Conservation (phyloP, 2,888 invertebrate species). For the Chrysomela aeneicollis region DNA sequence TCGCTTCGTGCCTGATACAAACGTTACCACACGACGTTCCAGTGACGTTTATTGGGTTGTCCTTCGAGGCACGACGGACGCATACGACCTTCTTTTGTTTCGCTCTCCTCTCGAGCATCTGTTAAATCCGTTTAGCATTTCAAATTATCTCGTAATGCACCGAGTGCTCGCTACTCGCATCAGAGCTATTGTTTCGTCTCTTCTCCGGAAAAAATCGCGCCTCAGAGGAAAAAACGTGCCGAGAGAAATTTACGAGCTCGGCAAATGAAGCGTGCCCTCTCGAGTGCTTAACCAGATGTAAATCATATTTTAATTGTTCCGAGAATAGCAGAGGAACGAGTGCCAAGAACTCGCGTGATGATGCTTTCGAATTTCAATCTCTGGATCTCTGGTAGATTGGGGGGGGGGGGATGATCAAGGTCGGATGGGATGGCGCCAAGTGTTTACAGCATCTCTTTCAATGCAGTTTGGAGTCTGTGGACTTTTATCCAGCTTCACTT, state of each 20-base stretch:
- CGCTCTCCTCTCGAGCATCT: background rate
- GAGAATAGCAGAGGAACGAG: constrained; percentile 30
- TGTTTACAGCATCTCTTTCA: too few relatives aligned
- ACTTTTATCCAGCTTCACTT: too few relatives aligned
- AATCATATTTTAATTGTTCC: constrained; percentile 45
- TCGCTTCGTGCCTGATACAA: too few relatives aligned
- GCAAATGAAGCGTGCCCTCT: constrained; percentile 21
- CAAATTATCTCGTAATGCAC: constrained; percentile 8
- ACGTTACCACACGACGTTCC: too few relatives aligned
- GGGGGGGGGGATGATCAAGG: too few relatives aligned
- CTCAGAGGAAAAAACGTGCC: background rate
- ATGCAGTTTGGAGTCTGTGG: too few relatives aligned
- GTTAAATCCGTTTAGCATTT: background rate
- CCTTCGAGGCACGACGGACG: too few relatives aligned
- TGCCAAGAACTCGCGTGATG: too few relatives aligned
- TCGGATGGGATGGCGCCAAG: too few relatives aligned
- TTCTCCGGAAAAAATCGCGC: constrained; percentile 6
- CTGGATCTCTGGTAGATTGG: too few relatives aligned
- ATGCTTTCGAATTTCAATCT: too few relatives aligned
- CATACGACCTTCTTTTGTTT: background rate
- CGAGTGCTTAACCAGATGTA: constrained; percentile 34
- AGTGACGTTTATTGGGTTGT: too few relatives aligned
- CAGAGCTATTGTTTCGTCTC: background rate
- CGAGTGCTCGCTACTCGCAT: background rate
- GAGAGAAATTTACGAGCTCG: constrained; percentile 21